Percentiles rank a stretch among this genome's conserved stretches.
Conservation (phyloP, 2,888 invertebrate genomes). For the Urechis unicinctus region DNA sequence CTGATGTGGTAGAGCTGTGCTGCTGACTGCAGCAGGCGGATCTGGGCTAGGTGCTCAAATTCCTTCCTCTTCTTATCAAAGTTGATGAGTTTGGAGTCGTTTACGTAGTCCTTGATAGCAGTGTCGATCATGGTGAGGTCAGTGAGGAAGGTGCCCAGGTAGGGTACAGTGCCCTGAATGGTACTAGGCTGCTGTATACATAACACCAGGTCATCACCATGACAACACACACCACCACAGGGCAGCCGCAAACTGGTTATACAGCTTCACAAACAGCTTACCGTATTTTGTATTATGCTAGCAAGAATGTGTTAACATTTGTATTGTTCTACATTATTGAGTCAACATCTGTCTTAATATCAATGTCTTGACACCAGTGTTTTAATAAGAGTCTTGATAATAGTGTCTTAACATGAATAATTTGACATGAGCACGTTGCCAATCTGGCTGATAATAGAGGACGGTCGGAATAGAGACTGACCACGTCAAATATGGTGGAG, state of each 20-base stretch:
- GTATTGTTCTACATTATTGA: no score
- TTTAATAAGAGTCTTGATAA: no score
- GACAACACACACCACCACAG: no score
- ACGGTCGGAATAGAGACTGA: not conserved
- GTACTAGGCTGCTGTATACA: not conserved
- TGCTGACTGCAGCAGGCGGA: constrained; percentile 89
- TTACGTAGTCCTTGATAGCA: constrained; percentile 55
- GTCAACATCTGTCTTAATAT: no score
- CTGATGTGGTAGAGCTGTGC: constrained; percentile 89
- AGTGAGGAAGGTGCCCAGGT: constrained; percentile 93
- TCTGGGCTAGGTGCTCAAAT: constrained; percentile 96
- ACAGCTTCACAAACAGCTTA: no score
- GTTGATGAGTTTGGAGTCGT: constrained; percentile 71
- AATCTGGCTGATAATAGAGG: no score
- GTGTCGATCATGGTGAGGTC: constrained; percentile 78
- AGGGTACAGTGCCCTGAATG: constrained; percentile 82
- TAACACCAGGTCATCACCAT: not conserved
- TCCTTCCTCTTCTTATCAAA: constrained; percentile 97
- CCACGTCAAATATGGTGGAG: constrained; percentile 2
- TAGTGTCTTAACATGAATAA: no score
- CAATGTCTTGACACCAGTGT: no score
- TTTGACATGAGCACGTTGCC: no score
- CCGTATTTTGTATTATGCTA: no score
- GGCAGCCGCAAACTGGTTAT: no score
- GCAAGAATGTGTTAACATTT: no score